Percentiles rank a stretch among this genome's conserved stretches.
These are phyloP conservation scores for Psix sp. DNA, from an alignment of 1,140 invertebrate species.

Conservation along the genomic window DNA sequence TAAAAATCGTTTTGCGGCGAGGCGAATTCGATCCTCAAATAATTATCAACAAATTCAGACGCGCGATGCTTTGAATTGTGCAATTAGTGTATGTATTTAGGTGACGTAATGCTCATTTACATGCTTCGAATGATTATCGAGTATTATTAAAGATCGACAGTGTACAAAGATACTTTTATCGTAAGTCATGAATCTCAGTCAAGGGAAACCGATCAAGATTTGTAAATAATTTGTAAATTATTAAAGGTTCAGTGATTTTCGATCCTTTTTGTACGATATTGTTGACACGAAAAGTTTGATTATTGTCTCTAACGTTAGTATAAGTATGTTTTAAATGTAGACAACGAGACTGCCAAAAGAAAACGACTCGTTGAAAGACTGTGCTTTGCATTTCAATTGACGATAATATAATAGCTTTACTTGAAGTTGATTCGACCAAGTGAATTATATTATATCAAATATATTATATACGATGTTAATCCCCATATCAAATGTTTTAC, in stretches of 20 bases:
- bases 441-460: slow-evolving; percentile 54
- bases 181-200: slow-evolving; percentile 16
- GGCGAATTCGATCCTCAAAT: slow-evolving; percentile 36
- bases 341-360: slow-evolving; percentile 19
- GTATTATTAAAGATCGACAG: slow-evolving; percentile 31
- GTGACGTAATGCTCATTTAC: slow-evolving; percentile 29
- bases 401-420: slow-evolving; percentile 34
- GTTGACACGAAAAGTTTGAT: slow-evolving; percentile 8
- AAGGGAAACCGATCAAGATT: slow-evolving; percentile 23
- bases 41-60: slow-evolving; percentile 25
- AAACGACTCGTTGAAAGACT: slow-evolving; percentile 26
- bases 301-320: slow-evolving; percentile 32
- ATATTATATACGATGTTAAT: slow-evolving; percentile 57
- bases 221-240: slow-evolving; percentile 49
- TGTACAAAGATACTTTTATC: slow-evolving; percentile 52
- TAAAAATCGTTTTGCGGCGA: slow-evolving; percentile 44
- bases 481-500: slow-evolving; percentile 44
- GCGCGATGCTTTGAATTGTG: too few species aligned
- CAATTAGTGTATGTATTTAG: too few species aligned
- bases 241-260: neutral
- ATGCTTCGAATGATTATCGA: slow-evolving; percentile 18
- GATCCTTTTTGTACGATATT: neutral
- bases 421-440: slow-evolving; percentile 39
- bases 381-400: slow-evolving; percentile 40
- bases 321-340: slow-evolving; percentile 30